Base-by-base conservation (phyloP, 2,113 vertebrate species). In the Hepsetus odoe region DNA sequence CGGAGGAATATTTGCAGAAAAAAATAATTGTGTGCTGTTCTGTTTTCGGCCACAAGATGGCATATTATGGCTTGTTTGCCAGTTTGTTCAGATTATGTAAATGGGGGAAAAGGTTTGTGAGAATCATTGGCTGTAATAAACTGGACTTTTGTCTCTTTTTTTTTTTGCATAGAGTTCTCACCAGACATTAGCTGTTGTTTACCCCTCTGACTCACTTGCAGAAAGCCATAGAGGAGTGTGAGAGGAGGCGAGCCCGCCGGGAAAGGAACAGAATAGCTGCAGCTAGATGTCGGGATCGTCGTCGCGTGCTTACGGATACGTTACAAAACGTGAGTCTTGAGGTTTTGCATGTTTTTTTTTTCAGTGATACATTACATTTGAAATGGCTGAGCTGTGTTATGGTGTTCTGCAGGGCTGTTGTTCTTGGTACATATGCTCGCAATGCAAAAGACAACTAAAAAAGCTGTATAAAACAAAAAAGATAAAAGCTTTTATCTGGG, bases 241-340 rank as follows among this genome's bases (percentile, higher is more conserved):
- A 93, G 76, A 90, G 90, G 55, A 90, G 91, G 67, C 79, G 87
- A 76, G 85, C 91, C 40, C 86, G 93, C 42, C 87, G 93, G 0
- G 92, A 94, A 75, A 64, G 92, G 30, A 94, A 94, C 87, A 92
- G 93, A 76, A 56, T 93, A 74, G 93, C 93, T 0, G 93, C 93
- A 0, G 92, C 93, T 35, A 92, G 91, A 76, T 94, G 93, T 79
- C 88, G 93, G 55, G 92, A 92, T 80, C 84, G 93, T 12, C 91
- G 93, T 46, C 91, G 91, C 79, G 89, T 91, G 77, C 89, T 93
- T 49, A 93, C 90, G 0, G 90, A 93, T 71, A 91, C 84, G 44
- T 87, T 93, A 76, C 90, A 93, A 80, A 87, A 85, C 56, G 92
- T 92, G 83, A 92, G 90, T 74, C 38, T 65, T 4, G 53, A 53